Percentiles rank a stretch among this genome's conserved stretches.
phyloP scores from a whole-genome alignment of 1,140 invertebrate genomes.

The Drosophila pachea region DNA sequence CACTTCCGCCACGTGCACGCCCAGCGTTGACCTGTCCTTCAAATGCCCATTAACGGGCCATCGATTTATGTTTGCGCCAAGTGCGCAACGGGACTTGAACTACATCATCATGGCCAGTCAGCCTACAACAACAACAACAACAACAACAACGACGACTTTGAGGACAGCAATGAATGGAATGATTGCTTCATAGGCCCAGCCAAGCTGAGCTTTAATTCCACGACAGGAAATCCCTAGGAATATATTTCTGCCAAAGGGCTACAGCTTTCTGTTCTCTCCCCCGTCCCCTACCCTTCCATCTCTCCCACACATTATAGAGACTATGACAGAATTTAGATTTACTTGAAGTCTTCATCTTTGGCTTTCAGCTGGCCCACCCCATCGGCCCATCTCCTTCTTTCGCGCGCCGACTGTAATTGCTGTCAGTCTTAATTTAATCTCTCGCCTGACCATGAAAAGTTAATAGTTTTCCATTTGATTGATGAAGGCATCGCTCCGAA shows the following conservation, averaged over 20 bases:
- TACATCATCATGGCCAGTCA: constrained; percentile 49
- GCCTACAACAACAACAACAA: constrained; percentile 20
- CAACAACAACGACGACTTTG: constrained; percentile 2
- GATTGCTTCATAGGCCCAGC: no score
- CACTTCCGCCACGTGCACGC: constrained; percentile 62
- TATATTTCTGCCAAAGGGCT: no score
- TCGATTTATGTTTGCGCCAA: constrained; percentile 58
- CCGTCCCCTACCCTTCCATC: no score
- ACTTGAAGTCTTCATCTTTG: no score
- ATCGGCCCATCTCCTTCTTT: background rate
- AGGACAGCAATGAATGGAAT: background rate
- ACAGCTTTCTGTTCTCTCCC: no score
- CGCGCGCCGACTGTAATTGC: background rate
- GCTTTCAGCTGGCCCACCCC: no score
- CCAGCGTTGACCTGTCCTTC: constrained; percentile 56
- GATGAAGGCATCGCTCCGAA: constrained; percentile 16
- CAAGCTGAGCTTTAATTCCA: no score
- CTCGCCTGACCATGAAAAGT: constrained; percentile 7
- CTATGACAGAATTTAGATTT: no score
- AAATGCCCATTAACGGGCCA: constrained; percentile 66
- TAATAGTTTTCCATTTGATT: constrained; percentile 8
- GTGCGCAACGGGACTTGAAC: constrained; percentile 39
- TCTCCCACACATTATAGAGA: no score
- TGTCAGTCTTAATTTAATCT: background rate
- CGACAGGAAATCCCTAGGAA: no score